These are phyloP conservation scores for Anseranas semipalmata DNA, from an alignment of 2,113 vertebrate genomes.

Conservation along the genomic window DNA sequence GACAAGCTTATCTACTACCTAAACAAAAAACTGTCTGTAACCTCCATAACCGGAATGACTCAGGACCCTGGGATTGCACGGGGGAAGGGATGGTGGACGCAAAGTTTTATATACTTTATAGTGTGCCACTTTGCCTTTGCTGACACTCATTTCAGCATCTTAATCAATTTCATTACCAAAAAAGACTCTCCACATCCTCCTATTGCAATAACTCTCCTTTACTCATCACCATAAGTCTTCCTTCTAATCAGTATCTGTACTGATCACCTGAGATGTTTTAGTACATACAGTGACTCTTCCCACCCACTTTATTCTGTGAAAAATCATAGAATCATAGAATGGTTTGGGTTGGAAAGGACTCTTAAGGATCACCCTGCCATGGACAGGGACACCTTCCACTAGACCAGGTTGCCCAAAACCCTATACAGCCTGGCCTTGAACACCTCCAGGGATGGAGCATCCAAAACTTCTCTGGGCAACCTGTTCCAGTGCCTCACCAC, in stretches of 20 bases:
- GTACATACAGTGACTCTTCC: not conserved
- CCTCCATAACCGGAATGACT: not conserved
- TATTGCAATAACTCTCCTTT: not conserved
- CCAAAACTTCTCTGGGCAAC: too few species aligned
- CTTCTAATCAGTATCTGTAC: not conserved
- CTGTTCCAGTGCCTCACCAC: too few species aligned
- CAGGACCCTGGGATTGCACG: not conserved
- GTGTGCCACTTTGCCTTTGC: not conserved
- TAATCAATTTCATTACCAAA: not conserved
- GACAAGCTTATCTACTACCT: not conserved
- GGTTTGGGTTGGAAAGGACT: too few species aligned
- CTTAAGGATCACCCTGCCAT: too few species aligned
- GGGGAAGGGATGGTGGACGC: fast-evolving
- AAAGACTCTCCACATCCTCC: not conserved
- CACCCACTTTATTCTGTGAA: not conserved
- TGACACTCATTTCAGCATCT: not conserved
- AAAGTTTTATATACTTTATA: not conserved
- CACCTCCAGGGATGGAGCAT: too few species aligned
- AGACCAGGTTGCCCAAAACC: too few species aligned
- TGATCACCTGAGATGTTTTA: not conserved
- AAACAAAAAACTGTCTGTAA: not conserved
- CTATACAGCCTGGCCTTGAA: too few species aligned
- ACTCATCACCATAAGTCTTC: not conserved
- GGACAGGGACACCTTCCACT: too few species aligned
- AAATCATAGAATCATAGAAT: not conserved